phyloP scores from a whole-genome alignment of 2,888 invertebrate species.

The Cheiracanthium punctorium region DNA sequence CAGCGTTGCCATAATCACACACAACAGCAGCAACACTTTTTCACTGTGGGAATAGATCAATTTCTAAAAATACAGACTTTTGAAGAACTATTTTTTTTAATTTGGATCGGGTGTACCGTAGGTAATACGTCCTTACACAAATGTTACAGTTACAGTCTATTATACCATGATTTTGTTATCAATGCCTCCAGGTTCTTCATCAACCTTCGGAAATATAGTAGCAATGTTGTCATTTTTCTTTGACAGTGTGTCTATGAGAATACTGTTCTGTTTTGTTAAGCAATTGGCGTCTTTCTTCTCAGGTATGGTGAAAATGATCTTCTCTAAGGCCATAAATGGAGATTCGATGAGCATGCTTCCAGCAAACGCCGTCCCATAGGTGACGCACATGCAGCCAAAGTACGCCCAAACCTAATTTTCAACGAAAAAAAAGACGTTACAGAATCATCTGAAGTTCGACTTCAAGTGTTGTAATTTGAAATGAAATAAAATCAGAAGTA shows the following conservation, averaged over 20 bases:
- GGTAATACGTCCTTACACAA: no score
- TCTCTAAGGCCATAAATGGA: slow-evolving; percentile 49
- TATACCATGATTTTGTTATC: no score
- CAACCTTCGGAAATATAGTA: slow-evolving; percentile 26
- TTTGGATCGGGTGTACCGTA: no score
- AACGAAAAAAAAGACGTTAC: no score
- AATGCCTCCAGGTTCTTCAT: slow-evolving; percentile 17
- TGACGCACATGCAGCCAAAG: slow-evolving; percentile 47
- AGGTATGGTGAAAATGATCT: slow-evolving; percentile 29
- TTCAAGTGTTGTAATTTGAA: no score
- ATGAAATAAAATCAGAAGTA: no score
- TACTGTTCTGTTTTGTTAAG: neutral
- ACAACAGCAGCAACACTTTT: no score
- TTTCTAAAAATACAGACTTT: no score
- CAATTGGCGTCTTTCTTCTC: neutral
- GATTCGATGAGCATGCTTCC: slow-evolving; percentile 56
- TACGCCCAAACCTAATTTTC: slow-evolving; percentile 63
- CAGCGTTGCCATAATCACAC: no score
- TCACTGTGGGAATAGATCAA: no score
- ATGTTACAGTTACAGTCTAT: slow-evolving; percentile 38
- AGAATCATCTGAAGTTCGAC: no score
- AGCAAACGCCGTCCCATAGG: slow-evolving; percentile 53
- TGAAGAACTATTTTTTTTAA: no score
- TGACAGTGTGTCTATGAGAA: slow-evolving; percentile 28
- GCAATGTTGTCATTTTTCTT: slow-evolving; percentile 44